Evolutionary conservation across 2,113 vertebrate species (phyloP).

Genomic region (Antechinus stuartii): DNA sequence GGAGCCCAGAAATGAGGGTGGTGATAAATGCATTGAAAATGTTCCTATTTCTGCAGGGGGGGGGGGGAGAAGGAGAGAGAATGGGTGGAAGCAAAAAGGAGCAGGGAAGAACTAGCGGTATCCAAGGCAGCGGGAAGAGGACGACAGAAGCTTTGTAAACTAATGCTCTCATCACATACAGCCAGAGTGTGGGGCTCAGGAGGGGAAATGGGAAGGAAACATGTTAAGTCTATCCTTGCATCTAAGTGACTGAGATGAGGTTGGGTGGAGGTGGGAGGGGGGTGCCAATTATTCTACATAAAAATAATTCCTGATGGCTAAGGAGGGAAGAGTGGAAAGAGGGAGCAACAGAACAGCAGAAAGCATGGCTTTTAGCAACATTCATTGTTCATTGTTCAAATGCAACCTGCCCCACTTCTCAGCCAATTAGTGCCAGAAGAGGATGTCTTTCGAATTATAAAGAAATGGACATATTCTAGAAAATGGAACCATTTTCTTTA

Average conservation of each 20-base stretch:
- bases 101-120: fast-evolving
- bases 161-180: background rate
- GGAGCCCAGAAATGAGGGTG: background rate
- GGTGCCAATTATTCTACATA: too few relatives aligned
- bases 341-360: fast-evolving
- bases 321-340: too few relatives aligned
- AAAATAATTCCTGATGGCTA: background rate
- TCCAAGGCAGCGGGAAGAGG: background rate
- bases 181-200: fast-evolving
- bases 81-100: background rate
- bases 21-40: background rate
- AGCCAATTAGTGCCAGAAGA: background rate
- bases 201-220: too few relatives aligned
- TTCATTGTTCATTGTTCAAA: background rate
- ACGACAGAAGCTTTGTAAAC: background rate
- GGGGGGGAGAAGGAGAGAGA: background rate
- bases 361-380: background rate
- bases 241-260: background rate
- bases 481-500: background rate
- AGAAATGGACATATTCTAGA: background rate
- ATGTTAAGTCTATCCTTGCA: fast-evolving
- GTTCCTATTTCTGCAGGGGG: background rate
- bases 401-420: background rate
- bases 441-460: background rate
- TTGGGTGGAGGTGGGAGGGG: fast-evolving